Conservation (phyloP, 2,113 vertebrate genomes). For the Arvicanthis niloticus region DNA sequence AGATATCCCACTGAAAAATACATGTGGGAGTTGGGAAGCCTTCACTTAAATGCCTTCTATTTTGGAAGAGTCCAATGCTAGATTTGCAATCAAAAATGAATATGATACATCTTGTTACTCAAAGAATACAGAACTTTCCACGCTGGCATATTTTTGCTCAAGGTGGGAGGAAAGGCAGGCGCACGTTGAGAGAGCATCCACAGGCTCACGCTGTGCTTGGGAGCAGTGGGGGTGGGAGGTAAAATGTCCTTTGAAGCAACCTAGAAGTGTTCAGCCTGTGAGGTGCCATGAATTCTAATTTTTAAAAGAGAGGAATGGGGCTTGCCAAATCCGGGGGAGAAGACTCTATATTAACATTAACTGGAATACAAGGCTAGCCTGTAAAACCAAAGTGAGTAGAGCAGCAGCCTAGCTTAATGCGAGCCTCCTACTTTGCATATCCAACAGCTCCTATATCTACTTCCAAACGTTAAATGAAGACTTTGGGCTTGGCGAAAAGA, state of each 20-base stretch:
- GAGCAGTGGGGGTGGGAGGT: not conserved
- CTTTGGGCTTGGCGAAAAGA: slow-evolving; percentile 16
- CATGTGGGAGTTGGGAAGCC: not conserved
- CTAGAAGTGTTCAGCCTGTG: not conserved
- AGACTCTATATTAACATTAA: not conserved
- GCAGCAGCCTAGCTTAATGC: not conserved
- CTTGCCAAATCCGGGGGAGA: not conserved
- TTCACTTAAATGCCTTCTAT: slow-evolving; percentile 38
- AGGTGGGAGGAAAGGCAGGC: not conserved
- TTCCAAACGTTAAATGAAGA: slow-evolving; percentile 36
- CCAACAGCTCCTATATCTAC: not conserved
- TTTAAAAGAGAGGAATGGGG: not conserved
- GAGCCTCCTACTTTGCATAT: not conserved
- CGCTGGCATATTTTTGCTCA: slow-evolving; percentile 40
- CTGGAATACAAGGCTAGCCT: not conserved
- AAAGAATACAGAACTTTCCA: slow-evolving; percentile 43
- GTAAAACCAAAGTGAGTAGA: not conserved
- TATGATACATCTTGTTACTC: slow-evolving; percentile 48
- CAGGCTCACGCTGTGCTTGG: not conserved
- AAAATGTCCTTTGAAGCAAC: not conserved
- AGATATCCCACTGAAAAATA: not conserved
- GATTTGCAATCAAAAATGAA: slow-evolving; percentile 38
- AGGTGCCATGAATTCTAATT: not conserved
- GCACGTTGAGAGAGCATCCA: not conserved
- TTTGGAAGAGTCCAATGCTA: not conserved